Percentiles rank a stretch among this genome's conserved stretches.
These are phyloP conservation scores for Macrophya annulata DNA, from an alignment of 2,888 invertebrate genomes.

Conservation along the genomic window DNA sequence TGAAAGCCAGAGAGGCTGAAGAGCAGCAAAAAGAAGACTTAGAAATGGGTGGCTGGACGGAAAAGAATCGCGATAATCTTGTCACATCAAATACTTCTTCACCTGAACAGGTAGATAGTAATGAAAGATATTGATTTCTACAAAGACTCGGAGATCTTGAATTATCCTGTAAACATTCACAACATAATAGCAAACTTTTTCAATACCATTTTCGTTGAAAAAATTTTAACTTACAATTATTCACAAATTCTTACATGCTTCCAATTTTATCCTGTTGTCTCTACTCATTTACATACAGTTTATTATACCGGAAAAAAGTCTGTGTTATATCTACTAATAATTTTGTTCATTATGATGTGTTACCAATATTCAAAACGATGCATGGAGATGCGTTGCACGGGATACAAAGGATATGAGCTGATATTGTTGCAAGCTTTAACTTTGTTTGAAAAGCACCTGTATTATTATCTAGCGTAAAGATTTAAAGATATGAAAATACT, in stretches of 20 bases:
- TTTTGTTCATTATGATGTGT: neutral
- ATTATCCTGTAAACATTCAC: neutral
- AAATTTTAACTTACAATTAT: neutral
- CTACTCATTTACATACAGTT: neutral
- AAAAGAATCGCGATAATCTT: conserved; percentile 66
- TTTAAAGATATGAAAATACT: neutral
- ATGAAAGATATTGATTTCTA: conserved; percentile 39
- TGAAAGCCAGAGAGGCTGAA: conserved; percentile 84
- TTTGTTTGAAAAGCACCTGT: neutral
- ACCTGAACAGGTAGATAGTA: neutral
- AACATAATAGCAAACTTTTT: neutral
- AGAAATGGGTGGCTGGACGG: conserved; percentile 74
- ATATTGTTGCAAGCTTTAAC: neutral
- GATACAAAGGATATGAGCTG: neutral
- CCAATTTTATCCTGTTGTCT: conserved; percentile 3
- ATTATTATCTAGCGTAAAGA: neutral
- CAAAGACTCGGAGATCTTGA: neutral
- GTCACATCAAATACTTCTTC: conserved; percentile 55
- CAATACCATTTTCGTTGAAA: neutral
- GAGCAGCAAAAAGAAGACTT: conserved; percentile 79
- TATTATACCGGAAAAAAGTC: neutral
- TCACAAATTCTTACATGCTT: conserved; percentile 5
- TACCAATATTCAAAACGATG: neutral
- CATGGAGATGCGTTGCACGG: neutral
- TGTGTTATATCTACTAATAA: neutral